These are phyloP conservation scores for Acyrthosiphon pisum DNA, from an alignment of 1,140 invertebrate genomes.

Conservation along the genomic window DNA sequence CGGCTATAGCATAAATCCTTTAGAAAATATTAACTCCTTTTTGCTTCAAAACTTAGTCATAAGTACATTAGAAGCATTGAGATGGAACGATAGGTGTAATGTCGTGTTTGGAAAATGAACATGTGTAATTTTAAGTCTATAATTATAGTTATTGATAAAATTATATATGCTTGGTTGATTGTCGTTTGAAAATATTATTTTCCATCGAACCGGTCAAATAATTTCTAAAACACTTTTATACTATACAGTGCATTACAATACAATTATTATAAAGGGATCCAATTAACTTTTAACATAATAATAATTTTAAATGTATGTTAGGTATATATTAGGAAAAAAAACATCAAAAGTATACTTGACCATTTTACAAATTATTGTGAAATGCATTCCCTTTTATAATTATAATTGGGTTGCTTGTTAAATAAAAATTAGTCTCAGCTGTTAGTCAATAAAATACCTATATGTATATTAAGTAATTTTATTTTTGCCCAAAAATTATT, in stretches of 20 bases:
- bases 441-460: not conserved
- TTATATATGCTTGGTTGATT: not conserved
- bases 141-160: not conserved
- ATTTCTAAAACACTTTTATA: not conserved
- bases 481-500: no score
- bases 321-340: not conserved
- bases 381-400: not conserved
- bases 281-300: not conserved
- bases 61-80: not conserved
- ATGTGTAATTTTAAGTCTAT: not conserved
- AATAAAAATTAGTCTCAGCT: no score
- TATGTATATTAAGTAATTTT: not conserved
- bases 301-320: not conserved
- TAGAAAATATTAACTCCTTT: not conserved
- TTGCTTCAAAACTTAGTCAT: no score
- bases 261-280: not conserved
- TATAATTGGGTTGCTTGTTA: not conserved
- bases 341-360: not conserved
- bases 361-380: not conserved
- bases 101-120: not conserved
- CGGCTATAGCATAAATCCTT: not conserved
- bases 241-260: not conserved
- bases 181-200: not conserved
- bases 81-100: not conserved
- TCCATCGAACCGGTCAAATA: not conserved